Conservation (phyloP, 2,797 vertebrate species). For the Sphenopsis melanotis region DNA sequence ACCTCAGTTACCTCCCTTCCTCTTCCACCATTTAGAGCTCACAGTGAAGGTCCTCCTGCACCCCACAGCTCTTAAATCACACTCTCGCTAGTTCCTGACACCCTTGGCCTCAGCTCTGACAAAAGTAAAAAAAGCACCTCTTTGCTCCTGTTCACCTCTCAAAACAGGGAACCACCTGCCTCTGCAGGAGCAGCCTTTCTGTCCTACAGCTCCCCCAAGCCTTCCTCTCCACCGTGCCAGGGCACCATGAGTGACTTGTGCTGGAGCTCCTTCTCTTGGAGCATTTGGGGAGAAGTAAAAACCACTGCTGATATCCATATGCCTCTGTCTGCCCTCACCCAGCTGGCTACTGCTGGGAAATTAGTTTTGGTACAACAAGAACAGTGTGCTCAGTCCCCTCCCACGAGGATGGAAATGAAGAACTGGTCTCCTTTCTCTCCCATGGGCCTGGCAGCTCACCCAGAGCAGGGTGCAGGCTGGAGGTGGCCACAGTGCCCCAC, state of each 20-base stretch:
- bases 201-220: background rate
- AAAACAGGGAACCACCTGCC: background rate
- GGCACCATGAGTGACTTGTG: background rate
- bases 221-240: rapidly evolving
- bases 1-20: background rate
- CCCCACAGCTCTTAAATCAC: background rate
- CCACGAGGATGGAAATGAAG: rapidly evolving
- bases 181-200: background rate
- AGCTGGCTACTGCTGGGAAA: background rate
- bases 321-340: background rate
- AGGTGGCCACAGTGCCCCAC: rapidly evolving
- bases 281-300: background rate
- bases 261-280: background rate
- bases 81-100: background rate
- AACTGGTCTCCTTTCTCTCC: background rate
- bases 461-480: background rate
- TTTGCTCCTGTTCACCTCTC: background rate
- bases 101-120: background rate
- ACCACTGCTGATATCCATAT: rapidly evolving
- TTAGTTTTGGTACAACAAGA: background rate
- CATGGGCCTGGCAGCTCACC: rapidly evolving
- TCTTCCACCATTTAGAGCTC: background rate
- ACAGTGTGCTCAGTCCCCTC: background rate
- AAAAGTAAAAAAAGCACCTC: background rate
- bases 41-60: background rate